Evolutionary conservation across 2,113 vertebrate genomes (phyloP).

Genomic region (Esox niger): DNA sequence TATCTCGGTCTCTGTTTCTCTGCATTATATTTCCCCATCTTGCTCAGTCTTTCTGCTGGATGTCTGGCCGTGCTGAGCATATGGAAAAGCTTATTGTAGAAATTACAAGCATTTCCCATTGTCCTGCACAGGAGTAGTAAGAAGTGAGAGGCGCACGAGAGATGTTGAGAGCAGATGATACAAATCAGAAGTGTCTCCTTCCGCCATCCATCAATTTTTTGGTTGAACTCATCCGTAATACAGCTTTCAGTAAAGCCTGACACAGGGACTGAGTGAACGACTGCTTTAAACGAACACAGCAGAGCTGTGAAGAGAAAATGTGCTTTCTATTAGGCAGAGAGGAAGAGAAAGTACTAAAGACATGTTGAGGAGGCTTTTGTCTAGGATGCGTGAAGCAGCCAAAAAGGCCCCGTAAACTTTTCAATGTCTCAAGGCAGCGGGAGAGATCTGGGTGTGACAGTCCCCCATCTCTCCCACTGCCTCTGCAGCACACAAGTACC

Average conservation of each 20-base stretch:
- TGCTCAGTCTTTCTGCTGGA: not conserved
- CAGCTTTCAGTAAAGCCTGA: slow-evolving; percentile 22
- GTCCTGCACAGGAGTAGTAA: slow-evolving; percentile 22
- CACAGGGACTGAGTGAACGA: slow-evolving; percentile 4
- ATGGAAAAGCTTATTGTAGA: slow-evolving; percentile 19
- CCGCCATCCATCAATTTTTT: slow-evolving; percentile 21
- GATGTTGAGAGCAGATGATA: slow-evolving; percentile 8
- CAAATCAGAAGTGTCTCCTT: slow-evolving; percentile 18
- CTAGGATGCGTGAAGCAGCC: slow-evolving; percentile 47
- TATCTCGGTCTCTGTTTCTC: not conserved
- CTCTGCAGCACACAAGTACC: slow-evolving; percentile 20
- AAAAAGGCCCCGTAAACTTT: slow-evolving; percentile 63
- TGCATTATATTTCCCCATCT: not conserved
- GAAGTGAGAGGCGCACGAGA: slow-evolving; percentile 18
- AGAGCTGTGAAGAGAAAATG: slow-evolving; percentile 49
- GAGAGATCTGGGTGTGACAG: not conserved
- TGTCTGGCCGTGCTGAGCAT: not conserved
- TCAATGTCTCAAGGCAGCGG: slow-evolving; percentile 50
- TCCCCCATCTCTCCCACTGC: no score
- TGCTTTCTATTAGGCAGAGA: slow-evolving; percentile 63
- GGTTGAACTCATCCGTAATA: slow-evolving; percentile 1
- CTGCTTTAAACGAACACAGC: slow-evolving; percentile 30
- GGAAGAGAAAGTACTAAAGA: slow-evolving; percentile 27
- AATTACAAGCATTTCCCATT: slow-evolving; percentile 45
- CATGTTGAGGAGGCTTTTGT: slow-evolving; percentile 13